Evolutionary conservation across 1,140 invertebrate genomes (phyloP), one percentile per base, ranked within the genome.

Genomic region (Dendrolimus kikuchii): DNA sequence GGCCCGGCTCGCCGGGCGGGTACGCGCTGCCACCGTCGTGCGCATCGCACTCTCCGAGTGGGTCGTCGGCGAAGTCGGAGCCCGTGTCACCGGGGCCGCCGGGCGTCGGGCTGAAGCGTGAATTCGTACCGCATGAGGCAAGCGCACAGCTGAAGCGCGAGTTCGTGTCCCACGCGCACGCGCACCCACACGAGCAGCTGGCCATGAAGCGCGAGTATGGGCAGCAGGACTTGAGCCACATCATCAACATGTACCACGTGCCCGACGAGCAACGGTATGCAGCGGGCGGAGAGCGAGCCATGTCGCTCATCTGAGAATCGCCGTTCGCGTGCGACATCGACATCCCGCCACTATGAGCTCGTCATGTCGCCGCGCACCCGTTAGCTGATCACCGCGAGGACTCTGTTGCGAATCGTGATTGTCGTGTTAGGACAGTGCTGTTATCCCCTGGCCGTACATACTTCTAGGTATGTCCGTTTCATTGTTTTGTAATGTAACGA

Each of bases 51-150:
- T 94, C 94, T 71, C 93, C 94, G 38, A 93, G 93, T 79, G 92
- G 94, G 60, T 92, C 92, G 62, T 93, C 93, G 71, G 92, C 94
- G 73, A 96, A 95, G 77, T 95, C 93, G 39, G 95, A 96, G 81
- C 94, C 93, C 1, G 93, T 95, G 66, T 95, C 93, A 49, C 91
- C 89, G 60, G 92, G 88, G 60, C 92, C 90, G 47, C 86, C 88
- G 38, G 81, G 76, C 23, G 23, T 23, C 23, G 23, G 23, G 8
- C 88, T 94, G 66, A 94, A 94, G 66, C 87, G 93, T 37, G 93
- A 94, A 67, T 94, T 92, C 76, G 87, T 85, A 38, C 59, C 70
- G 7, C 91, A 92, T 64, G 92, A 92, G 49, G 90, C 90, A 23
- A 89, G 90, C 44, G 88, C 90, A 8, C 84, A 91, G 92, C 68